Percentiles rank a stretch among this genome's conserved stretches.
Conservation (phyloP, 2,797 vertebrate species). For the Sebastes diaconus region DNA sequence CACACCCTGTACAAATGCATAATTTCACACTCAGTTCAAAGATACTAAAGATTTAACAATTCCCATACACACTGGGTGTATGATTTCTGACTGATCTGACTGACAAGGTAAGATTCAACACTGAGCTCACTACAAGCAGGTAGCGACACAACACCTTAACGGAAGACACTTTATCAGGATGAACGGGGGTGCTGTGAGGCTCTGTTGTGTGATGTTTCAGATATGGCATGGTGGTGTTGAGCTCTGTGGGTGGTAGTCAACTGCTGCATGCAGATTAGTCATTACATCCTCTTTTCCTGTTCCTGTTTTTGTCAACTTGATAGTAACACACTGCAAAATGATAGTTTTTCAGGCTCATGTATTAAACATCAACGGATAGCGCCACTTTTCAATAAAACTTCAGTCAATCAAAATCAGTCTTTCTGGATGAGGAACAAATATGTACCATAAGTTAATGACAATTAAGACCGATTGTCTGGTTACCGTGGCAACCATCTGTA, state of each 20-base stretch:
- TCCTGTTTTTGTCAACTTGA: neutral
- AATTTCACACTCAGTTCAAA: neutral
- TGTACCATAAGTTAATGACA: neutral
- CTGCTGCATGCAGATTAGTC: neutral
- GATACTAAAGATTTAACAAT: neutral
- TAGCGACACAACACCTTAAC: neutral
- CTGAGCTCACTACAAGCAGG: neutral
- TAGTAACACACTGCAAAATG: neutral
- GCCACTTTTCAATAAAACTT: neutral
- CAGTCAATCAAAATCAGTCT: neutral
- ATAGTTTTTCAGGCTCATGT: neutral
- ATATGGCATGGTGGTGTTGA: neutral
- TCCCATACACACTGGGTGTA: neutral
- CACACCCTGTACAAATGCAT: neutral
- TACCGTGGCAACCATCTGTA: neutral
- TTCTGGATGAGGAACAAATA: neutral
- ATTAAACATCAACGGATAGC: neutral
- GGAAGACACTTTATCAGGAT: neutral
- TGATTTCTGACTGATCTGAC: neutral
- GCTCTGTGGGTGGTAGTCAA: neutral
- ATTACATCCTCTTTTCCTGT: conserved; percentile 6
- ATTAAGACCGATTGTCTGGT: neutral
- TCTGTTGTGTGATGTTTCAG: neutral
- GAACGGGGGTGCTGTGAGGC: neutral
- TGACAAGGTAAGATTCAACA: neutral